These are phyloP conservation scores for Pseudomyrmex concolor DNA, from an alignment of 1,140 invertebrate genomes.

Conservation along the genomic window DNA sequence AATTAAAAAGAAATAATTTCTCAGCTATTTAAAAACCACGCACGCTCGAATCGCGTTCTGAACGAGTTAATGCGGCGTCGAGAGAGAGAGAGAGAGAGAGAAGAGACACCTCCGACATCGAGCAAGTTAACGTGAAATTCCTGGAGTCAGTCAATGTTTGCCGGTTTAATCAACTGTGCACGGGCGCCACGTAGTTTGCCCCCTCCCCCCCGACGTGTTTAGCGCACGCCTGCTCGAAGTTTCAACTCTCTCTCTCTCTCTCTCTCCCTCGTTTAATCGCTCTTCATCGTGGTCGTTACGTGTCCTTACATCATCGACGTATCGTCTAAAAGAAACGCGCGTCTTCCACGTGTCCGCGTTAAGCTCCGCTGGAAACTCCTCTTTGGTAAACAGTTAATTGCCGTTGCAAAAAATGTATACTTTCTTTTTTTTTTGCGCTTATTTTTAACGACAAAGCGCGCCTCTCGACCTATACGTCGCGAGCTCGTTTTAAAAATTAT, in stretches of 20 bases:
- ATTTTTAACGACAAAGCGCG: neutral
- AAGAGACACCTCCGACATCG: slow-evolving; percentile 25
- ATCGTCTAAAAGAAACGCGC: slow-evolving; percentile 25
- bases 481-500: slow-evolving; percentile 7
- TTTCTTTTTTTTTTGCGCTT: slow-evolving; percentile 8
- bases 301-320: slow-evolving; percentile 25
- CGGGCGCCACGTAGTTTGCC: slow-evolving; percentile 74
- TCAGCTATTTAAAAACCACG: too few relatives aligned
- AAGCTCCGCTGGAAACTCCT: neutral
- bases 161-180: slow-evolving; percentile 80
- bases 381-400: slow-evolving; percentile 32
- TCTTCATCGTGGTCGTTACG: slow-evolving; percentile 60
- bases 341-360: slow-evolving; percentile 10
- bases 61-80: neutral
- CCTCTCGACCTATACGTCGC: neutral
- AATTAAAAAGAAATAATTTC: too few relatives aligned
- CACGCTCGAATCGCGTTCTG: too few relatives aligned
- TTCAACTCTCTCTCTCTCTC: slow-evolving; percentile 63
- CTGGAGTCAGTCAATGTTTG: slow-evolving; percentile 81
- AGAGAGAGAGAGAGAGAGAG: too few relatives aligned
- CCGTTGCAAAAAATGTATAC: neutral
- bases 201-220: slow-evolving; percentile 77
- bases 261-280: slow-evolving; percentile 75
- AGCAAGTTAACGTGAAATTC: slow-evolving; percentile 43
- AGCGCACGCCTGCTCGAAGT: slow-evolving; percentile 71